These are phyloP conservation scores for Adoxophyes honmai DNA, from an alignment of 1,140 invertebrate genomes.

Conservation along the genomic window DNA sequence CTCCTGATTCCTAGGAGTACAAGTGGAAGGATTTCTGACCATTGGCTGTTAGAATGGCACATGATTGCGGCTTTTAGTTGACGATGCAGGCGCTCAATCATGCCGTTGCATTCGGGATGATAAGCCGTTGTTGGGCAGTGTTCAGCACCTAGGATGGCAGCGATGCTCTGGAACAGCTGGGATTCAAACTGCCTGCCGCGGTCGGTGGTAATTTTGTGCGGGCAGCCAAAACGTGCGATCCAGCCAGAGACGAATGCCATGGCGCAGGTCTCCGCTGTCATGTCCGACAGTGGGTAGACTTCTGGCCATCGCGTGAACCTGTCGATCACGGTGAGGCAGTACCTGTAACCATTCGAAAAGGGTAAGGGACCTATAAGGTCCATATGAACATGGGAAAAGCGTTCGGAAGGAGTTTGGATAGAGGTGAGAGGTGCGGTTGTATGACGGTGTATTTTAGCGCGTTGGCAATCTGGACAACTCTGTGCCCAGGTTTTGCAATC, in stretches of 20 bases:
- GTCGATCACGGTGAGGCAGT: constrained; percentile 67
- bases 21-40: constrained; percentile 36
- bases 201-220: constrained; percentile 52
- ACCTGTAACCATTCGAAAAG: constrained; percentile 35
- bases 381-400: constrained; percentile 66
- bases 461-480: no score
- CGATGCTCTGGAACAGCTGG: constrained; percentile 23
- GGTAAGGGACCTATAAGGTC: constrained; percentile 73
- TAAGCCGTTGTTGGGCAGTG: no score
- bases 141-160: no score
- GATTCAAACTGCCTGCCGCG: constrained; percentile 53
- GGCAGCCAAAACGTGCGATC: constrained; percentile 49
- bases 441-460: constrained; percentile 18
- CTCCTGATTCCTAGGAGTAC: constrained; percentile 42
- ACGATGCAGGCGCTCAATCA: constrained; percentile 33
- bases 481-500: constrained; percentile 27
- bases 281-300: constrained; percentile 45
- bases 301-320: constrained; percentile 70
- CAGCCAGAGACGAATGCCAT: constrained; percentile 29
- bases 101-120: no score
- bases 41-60: constrained; percentile 26
- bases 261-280: constrained; percentile 41
- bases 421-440: constrained; percentile 1
- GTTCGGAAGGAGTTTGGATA: constrained; percentile 20
- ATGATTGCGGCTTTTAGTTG: constrained; percentile 42